These are phyloP conservation scores for Stenotaenia linearis DNA, from an alignment of 2,888 invertebrate species.

Conservation along the genomic window DNA sequence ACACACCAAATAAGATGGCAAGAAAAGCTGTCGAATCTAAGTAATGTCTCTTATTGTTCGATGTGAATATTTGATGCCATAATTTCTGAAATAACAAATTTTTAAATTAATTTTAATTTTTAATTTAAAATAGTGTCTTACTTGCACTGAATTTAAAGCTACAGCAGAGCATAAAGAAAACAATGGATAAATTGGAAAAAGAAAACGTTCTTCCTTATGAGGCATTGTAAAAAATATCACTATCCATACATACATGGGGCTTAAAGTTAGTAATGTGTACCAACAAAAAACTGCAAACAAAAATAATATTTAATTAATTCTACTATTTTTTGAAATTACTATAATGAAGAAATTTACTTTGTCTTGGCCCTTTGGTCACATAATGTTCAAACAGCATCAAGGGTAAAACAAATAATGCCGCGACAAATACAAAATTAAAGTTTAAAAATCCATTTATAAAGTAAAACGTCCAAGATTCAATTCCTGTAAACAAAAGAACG, in stretches of 20 bases:
- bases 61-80: slow-evolving; percentile 54
- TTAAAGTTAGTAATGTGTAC: slow-evolving; percentile 55
- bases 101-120: slow-evolving; percentile 58
- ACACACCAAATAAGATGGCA: slow-evolving; percentile 58
- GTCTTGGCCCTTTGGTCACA: neutral
- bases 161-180: slow-evolving; percentile 51
- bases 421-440: slow-evolving; percentile 77
- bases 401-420: slow-evolving; percentile 55
- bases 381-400: neutral
- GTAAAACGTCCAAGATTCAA: slow-evolving; percentile 85
- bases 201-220: slow-evolving; percentile 85
- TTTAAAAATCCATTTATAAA: slow-evolving; percentile 89
- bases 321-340: too few relatives aligned
- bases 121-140: slow-evolving; percentile 1
- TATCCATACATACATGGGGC: slow-evolving; percentile 82
- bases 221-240: slow-evolving; percentile 79
- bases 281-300: neutral
- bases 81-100: slow-evolving; percentile 62
- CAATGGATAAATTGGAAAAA: slow-evolving; percentile 92
- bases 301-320: neutral
- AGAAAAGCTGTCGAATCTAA: slow-evolving; percentile 68
- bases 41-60: slow-evolving; percentile 59
- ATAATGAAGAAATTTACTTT: too few relatives aligned
- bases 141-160: slow-evolving; percentile 36
- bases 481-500: slow-evolving; percentile 43